These are phyloP conservation scores for Zophobas atratus DNA, from an alignment of 1,140 invertebrate species.

Conservation along the genomic window DNA sequence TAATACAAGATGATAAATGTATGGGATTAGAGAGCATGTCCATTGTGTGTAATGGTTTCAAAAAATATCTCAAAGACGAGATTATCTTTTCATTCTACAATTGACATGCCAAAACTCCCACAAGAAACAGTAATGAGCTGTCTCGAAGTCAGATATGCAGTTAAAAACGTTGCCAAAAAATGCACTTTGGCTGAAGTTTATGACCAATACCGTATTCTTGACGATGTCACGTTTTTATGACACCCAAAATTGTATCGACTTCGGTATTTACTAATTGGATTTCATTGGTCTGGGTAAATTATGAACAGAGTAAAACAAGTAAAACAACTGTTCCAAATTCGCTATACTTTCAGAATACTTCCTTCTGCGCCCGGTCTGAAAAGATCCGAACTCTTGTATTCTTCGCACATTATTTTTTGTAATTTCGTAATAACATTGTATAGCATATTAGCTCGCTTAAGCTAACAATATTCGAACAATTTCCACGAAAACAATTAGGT, in stretches of 20 bases:
- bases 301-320: too few relatives aligned
- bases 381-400: too few relatives aligned
- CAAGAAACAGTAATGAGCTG: slow-evolving; percentile 10
- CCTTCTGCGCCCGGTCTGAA: too few relatives aligned
- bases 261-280: background rate
- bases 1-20: slow-evolving; percentile 36
- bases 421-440: too few relatives aligned
- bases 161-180: background rate
- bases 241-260: too few relatives aligned
- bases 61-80: slow-evolving; percentile 8
- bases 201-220: background rate
- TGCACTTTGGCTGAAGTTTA: background rate
- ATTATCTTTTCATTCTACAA: slow-evolving; percentile 1
- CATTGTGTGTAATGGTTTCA: slow-evolving; percentile 7
- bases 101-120: slow-evolving; percentile 18
- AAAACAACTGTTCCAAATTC: too few relatives aligned
- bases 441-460: too few relatives aligned
- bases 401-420: too few relatives aligned
- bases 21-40: slow-evolving; percentile 18
- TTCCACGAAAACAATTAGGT: too few relatives aligned
- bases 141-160: background rate
- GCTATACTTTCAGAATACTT: too few relatives aligned
- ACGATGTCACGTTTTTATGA: background rate
- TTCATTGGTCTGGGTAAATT: too few relatives aligned
- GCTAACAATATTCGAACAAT: too few relatives aligned